Evolutionary conservation across 2,797 vertebrate species (phyloP).

Genomic region (Malurus splendens): DNA sequence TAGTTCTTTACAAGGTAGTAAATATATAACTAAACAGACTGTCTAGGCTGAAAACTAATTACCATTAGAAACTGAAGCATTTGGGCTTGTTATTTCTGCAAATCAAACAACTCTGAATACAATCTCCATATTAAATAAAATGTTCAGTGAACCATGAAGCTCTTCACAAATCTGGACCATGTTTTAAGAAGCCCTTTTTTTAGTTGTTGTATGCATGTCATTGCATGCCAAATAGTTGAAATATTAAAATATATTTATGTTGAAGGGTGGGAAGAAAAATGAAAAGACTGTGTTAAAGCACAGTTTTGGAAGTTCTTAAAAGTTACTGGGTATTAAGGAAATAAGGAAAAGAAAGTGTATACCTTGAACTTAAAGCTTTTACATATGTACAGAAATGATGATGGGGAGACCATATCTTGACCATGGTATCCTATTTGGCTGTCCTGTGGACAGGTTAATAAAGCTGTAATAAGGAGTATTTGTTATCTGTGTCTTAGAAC

Average conservation of each 20-base stretch:
- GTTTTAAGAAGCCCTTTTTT: conserved; percentile 39
- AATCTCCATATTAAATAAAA: conserved; percentile 72
- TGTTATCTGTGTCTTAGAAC: neutral
- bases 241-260: conserved; percentile 25
- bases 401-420: neutral
- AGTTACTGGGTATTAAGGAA: neutral
- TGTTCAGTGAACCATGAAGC: conserved; percentile 57
- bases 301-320: neutral
- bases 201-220: neutral
- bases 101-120: conserved; percentile 71
- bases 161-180: conserved; percentile 46
- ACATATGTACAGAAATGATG: neutral
- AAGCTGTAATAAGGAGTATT: neutral
- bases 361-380: neutral
- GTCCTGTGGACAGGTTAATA: neutral
- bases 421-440: neutral
- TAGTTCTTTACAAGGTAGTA: conserved; percentile 79
- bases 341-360: neutral
- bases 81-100: conserved; percentile 75
- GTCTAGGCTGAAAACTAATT: conserved; percentile 81
- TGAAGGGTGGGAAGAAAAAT: neutral
- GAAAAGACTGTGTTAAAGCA: neutral
- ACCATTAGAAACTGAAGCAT: conserved; percentile 75
- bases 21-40: conserved; percentile 76
- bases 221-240: conserved; percentile 29